Evolutionary conservation across 2,888 invertebrate genomes (phyloP).

Genomic region (Dendrolimus houi): DNA sequence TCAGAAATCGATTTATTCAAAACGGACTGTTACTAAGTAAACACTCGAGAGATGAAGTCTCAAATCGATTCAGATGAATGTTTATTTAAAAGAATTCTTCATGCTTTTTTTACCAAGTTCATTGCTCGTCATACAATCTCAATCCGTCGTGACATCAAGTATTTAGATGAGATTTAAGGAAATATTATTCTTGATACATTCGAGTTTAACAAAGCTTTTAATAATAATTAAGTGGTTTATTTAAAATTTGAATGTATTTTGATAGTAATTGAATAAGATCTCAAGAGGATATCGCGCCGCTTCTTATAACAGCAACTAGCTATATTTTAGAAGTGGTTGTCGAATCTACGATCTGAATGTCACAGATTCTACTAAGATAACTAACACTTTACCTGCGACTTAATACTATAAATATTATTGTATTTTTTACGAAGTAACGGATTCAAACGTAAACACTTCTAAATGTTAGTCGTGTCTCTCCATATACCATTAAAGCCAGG

Average conservation of each 20-base stretch:
- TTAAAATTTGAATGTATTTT: not conserved
- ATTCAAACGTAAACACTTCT: no score
- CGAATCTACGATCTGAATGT: no score
- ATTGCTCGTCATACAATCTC: constrained; percentile 30
- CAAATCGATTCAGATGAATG: constrained; percentile 60
- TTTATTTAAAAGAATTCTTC: constrained; percentile 64
- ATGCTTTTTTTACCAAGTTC: constrained; percentile 54
- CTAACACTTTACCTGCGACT: no score
- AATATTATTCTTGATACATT: not conserved
- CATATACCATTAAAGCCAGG: no score
- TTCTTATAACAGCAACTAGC: no score
- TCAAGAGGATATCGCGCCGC: no score
- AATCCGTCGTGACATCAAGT: constrained; percentile 35
- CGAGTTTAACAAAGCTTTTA: not conserved
- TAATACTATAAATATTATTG: no score
- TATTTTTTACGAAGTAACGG: no score
- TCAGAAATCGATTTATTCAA: constrained; percentile 61
- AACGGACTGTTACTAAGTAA: constrained; percentile 70
- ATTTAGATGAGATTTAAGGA: constrained; percentile 31
- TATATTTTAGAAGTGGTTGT: no score
- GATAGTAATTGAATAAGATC: not conserved
- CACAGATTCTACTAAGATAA: no score
- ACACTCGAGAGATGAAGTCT: constrained; percentile 56
- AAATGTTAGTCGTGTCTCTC: no score
- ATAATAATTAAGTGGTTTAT: not conserved